Evolutionary conservation across 2,888 invertebrate genomes (phyloP).

Genomic region (Chironomus tentans): DNA sequence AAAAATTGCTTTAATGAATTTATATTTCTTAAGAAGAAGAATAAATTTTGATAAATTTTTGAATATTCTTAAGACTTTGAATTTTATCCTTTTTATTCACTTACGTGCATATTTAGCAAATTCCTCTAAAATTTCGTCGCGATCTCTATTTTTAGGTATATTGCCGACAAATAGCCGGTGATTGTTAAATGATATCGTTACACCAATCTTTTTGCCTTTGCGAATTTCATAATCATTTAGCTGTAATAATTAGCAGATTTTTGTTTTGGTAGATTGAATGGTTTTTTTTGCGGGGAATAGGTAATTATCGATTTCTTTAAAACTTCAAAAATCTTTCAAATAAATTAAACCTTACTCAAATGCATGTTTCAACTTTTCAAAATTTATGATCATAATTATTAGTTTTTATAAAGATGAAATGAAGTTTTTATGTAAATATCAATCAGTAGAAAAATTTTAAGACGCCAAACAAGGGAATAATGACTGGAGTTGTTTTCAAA

Average conservation of each 20-base stretch:
- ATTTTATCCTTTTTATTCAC: conserved; percentile 43
- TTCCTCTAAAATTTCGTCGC: conserved; percentile 98
- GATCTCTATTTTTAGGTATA: conserved; percentile 99
- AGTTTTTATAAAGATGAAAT: too few species aligned
- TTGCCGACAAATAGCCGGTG: conserved; percentile 99
- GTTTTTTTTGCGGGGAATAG: too few species aligned
- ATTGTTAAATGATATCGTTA: conserved; percentile 99
- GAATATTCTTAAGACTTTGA: not conserved
- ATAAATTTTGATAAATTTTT: conserved; percentile 4
- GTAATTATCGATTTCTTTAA: too few species aligned
- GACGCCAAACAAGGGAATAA: conserved; percentile 19
- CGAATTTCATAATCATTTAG: conserved; percentile 99
- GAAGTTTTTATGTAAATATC: too few species aligned
- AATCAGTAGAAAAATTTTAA: too few species aligned
- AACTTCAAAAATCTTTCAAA: too few species aligned
- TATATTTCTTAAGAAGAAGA: not conserved
- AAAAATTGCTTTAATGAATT: not conserved
- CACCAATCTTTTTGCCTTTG: conserved; percentile 99
- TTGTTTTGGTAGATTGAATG: conserved; percentile 30
- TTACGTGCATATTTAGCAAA: conserved; percentile 99
- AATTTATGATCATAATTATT: too few species aligned
- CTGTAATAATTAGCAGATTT: conserved; percentile 78
- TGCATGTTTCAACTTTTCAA: not conserved
- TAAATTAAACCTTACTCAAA: not conserved
- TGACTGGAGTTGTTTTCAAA: conserved; percentile 28